Conservation (phyloP, 2,888 invertebrate genomes). For the Drosophila neutralis region DNA sequence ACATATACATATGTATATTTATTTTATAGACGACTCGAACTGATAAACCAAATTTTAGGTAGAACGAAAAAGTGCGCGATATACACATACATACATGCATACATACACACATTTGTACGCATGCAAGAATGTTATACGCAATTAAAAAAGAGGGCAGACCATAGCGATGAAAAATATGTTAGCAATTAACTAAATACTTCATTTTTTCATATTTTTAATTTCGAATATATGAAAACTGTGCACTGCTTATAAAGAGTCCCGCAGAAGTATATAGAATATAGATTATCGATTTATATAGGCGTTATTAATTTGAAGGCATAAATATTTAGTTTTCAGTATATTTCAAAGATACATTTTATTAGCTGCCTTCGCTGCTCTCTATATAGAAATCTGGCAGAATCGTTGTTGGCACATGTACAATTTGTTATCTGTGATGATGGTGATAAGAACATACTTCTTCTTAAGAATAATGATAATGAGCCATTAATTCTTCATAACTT, state of each 20-base stretch:
- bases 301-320: background rate
- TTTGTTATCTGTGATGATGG: conserved; percentile 1
- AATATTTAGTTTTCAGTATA: background rate
- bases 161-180: background rate
- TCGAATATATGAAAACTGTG: background rate
- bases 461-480: background rate
- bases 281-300: background rate
- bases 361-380: background rate
- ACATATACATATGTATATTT: background rate
- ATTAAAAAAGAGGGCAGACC: background rate
- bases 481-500: conserved; percentile 1
- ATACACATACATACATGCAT: background rate
- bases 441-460: conserved; percentile 27
- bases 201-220: background rate
- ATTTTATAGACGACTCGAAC: conserved; percentile 27
- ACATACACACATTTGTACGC: background rate
- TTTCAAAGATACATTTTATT: background rate
- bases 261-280: background rate
- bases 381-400: background rate
- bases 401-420: background rate
- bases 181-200: background rate
- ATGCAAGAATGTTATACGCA: background rate
- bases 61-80: conserved; percentile 5
- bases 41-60: conserved; percentile 46
- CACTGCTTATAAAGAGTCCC: background rate